Conservation (phyloP, 35 echinoderm and acorn worm species). For the Chiridota heheva region DNA sequence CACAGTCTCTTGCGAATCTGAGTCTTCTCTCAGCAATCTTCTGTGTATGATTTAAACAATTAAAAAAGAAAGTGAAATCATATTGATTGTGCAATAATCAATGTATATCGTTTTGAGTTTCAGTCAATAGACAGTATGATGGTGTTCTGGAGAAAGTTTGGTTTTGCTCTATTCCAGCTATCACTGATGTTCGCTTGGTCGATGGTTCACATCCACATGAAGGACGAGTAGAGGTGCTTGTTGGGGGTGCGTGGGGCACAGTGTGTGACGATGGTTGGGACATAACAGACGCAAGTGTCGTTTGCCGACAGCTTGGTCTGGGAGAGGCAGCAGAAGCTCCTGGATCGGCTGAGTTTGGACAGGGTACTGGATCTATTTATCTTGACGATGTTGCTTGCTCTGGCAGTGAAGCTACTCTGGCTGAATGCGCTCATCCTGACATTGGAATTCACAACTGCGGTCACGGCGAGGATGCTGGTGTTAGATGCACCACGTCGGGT, state of each 20-base stretch:
- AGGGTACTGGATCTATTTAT: slow-evolving; percentile 1
- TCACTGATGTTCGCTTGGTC: slow-evolving; percentile 7
- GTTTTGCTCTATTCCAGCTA: no score
- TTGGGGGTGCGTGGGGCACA: neutral
- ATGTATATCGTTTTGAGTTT: no score
- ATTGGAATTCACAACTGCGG: slow-evolving; percentile 24
- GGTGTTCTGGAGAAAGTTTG: no score
- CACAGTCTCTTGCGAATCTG: no score
- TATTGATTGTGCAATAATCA: no score
- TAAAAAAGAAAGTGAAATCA: no score
- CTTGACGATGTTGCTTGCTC: slow-evolving; percentile 35
- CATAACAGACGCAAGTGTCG: neutral
- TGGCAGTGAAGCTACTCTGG: slow-evolving; percentile 37
- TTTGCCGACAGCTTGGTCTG: neutral
- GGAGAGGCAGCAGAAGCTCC: neutral
- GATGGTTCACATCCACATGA: slow-evolving; percentile 3
- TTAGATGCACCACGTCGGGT: slow-evolving; percentile 1
- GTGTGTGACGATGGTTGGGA: neutral
- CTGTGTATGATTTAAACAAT: no score
- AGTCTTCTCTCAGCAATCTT: no score
- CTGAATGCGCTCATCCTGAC: neutral
- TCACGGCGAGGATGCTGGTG: slow-evolving; percentile 53
- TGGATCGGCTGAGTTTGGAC: neutral
- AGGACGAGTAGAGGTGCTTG: slow-evolving; percentile 19
- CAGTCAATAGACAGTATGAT: no score